Conservation (phyloP, 2,888 invertebrate species). For the Notocelia uddmanniana region DNA sequence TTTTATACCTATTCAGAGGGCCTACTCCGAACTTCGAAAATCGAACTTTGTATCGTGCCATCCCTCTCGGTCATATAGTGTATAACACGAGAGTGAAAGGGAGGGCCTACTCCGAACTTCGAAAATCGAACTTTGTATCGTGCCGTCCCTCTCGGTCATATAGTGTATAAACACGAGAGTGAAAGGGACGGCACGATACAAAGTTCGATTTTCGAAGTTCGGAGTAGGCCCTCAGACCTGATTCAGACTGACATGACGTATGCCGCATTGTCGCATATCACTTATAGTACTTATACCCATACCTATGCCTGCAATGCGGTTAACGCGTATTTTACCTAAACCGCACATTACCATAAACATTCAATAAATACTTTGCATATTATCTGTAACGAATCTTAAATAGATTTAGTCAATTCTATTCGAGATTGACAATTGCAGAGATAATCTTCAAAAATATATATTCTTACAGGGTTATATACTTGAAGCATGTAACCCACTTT, state of each 20-base stretch:
- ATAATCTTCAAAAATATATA: background rate
- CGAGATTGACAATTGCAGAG: constrained; percentile 16
- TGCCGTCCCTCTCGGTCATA: too few relatives aligned
- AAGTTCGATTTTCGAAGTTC: too few relatives aligned
- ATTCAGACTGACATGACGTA: constrained; percentile 1
- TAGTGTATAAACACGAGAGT: too few relatives aligned
- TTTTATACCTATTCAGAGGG: too few relatives aligned
- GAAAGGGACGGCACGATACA: too few relatives aligned
- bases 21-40: too few relatives aligned
- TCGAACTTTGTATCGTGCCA: too few relatives aligned
- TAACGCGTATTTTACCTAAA: constrained; percentile 6
- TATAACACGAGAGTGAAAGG: too few relatives aligned
- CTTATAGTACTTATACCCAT: background rate
- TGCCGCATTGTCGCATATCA: background rate
- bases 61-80: too few relatives aligned
- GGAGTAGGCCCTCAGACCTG: too few relatives aligned
- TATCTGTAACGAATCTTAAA: constrained; percentile 18
- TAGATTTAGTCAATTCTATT: background rate
- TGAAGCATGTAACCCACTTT: constrained; percentile 18
- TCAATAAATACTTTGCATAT: constrained; percentile 15
- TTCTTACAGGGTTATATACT: background rate
- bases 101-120: too few relatives aligned
- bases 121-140: too few relatives aligned
- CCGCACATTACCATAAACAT: constrained; percentile 26
- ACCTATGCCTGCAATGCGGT: background rate